Evolutionary conservation across 2,888 invertebrate species (phyloP), one percentile per base, ranked within the genome.

Genomic region (Baccha elongata): DNA sequence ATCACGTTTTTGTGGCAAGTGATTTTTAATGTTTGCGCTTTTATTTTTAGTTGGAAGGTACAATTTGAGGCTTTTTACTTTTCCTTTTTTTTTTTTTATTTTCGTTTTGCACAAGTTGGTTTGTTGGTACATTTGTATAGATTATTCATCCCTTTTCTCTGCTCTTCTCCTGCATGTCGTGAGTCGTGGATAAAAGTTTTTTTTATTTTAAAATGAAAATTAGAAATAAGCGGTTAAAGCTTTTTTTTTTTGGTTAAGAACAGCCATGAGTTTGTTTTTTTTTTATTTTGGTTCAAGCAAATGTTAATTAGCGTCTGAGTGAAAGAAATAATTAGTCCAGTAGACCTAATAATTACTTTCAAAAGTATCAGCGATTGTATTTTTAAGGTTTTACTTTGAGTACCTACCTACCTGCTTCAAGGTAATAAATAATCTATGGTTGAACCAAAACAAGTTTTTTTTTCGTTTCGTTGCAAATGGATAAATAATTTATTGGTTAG

Each of bases 11-110:
- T 73, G 72, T 58, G 83, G 78, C 72, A 83, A 83, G 83, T 83
- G 83, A 83, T 83, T 83, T 83, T 83, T 83, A 83, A 78, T 83
- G 83, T 83, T 78, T 83, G 78, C 55, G 72, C 76, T 81, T 76
- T 83, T 72, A 62, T 65, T 74, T 71, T 40, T 17, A 23, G 52
- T 35, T 2, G 23, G 37, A 13, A 40, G 15, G 35, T 48, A 40
- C 37, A 40, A 40, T n/a, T 13, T n/a, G 37, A 13, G 3, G 15
- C 10, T 50, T 50, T 50, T 26, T 50, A 11, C 11, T 48, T 10
- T 48, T 21, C 10, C 1, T 13, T 48, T 23, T n/a, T 3, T 13
- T 46, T 64, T 62, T 46, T 46, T 32, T 23, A 10, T 42, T 62
- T 23, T 19, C 19, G 29, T 35, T 21, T 7, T 29, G 37, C 11